A percentile compares a stretch with the other conserved stretches of the same genome.
Evolutionary conservation across 2,888 invertebrate species (phyloP).

Genomic region (Lumbricus terrestris): DNA sequence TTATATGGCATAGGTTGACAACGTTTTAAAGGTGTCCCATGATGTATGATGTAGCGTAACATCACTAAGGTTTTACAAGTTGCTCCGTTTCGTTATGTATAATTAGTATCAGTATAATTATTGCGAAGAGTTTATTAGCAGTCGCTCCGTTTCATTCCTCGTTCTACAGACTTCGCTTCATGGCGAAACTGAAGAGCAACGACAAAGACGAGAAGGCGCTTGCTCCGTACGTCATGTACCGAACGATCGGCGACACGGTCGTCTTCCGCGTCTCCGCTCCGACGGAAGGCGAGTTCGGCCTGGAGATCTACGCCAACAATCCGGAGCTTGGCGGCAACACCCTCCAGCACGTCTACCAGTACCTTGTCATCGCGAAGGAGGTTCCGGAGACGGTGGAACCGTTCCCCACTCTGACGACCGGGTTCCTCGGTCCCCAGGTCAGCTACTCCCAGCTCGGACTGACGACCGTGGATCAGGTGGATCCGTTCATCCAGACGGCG

Average conservation of each 20-base stretch:
- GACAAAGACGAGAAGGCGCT: constrained; percentile 49
- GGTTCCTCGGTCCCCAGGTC: constrained; percentile 57
- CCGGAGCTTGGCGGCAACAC: constrained; percentile 55
- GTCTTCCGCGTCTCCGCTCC: constrained; percentile 57
- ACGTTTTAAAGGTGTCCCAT: background rate
- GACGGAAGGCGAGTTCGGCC: constrained; percentile 54
- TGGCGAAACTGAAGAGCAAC: constrained; percentile 57
- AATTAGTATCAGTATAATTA: too few relatives aligned
- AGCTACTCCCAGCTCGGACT: constrained; percentile 54
- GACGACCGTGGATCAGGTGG: constrained; percentile 49
- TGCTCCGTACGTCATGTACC: constrained; percentile 54
- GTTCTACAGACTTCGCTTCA: constrained; percentile 50
- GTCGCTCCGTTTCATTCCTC: too few relatives aligned
- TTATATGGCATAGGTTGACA: too few relatives aligned
- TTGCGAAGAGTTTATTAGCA: background rate
- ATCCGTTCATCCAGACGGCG: constrained; percentile 55
- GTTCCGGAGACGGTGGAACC: constrained; percentile 48
- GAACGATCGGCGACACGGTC: constrained; percentile 55
- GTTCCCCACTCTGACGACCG: constrained; percentile 54
- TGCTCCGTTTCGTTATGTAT: too few relatives aligned
- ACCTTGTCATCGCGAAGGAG: constrained; percentile 54
- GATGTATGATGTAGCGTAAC: background rate
- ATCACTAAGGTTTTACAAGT: too few relatives aligned
- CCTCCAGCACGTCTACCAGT: constrained; percentile 57
- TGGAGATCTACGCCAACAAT: constrained; percentile 59